Evolutionary conservation across 2,888 invertebrate genomes (phyloP).

Genomic region (Archaeoteleia sp.): DNA sequence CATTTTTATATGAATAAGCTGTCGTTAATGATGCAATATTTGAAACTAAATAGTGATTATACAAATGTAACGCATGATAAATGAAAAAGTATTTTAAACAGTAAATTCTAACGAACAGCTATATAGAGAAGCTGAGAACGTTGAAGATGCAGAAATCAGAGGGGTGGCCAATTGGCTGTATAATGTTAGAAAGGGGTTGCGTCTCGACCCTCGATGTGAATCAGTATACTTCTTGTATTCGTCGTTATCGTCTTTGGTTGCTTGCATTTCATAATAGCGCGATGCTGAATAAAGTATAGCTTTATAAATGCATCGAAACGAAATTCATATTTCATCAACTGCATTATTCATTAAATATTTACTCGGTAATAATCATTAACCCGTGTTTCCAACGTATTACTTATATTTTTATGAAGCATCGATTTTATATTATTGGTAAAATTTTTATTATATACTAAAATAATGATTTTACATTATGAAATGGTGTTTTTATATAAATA

Average conservation of each 20-base stretch:
- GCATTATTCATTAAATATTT: too few species aligned
- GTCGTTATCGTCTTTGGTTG: conserved; percentile 34
- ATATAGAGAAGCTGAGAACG: conserved; percentile 56
- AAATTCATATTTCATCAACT: too few species aligned
- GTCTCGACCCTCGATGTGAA: conserved; percentile 42
- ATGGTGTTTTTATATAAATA: neutral
- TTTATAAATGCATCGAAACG: too few species aligned
- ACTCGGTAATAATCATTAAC: too few species aligned
- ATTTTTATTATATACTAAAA: too few species aligned
- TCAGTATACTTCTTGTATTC: conserved; percentile 34
- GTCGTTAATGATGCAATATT: too few species aligned
- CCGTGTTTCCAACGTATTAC: too few species aligned
- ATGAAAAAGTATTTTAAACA: conserved; percentile 37
- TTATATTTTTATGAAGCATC: too few species aligned
- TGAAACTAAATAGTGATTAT: neutral
- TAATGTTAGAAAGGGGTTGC: conserved; percentile 55
- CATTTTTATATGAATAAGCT: too few species aligned
- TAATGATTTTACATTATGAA: too few species aligned
- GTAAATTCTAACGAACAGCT: conserved; percentile 37
- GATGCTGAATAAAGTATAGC: conserved; percentile 19
- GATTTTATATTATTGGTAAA: too few species aligned
- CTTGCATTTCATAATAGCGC: conserved; percentile 40
- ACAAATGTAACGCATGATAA: neutral
- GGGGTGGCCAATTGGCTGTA: conserved; percentile 53
- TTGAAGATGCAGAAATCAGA: conserved; percentile 56